Conservation (phyloP, 2,113 vertebrate species). For the rabbit (Oryctolagus cuniculus) region mOryCun1.1 NC_091440.1:70088001-70088500, state of each 20-base stretch:
- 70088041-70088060: not conserved
- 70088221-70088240: conserved; percentile 87
- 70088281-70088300: conserved; percentile 86
- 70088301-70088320: conserved; percentile 86
- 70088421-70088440: conserved; percentile 87
- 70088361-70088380: conserved; percentile 88
- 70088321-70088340: conserved; percentile 83
- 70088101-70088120: not conserved
- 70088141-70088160: conserved; percentile 59
- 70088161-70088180: conserved; percentile 77
- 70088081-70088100: not conserved
- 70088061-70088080: not conserved
- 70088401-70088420: conserved; percentile 87
- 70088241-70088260: conserved; percentile 88
- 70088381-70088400: conserved; percentile 87
- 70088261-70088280: conserved; percentile 88
- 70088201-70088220: conserved; percentile 87
- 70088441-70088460: conserved; percentile 86
- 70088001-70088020: not conserved
- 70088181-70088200: conserved; percentile 84
- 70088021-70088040: not conserved
- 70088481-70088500: conserved; percentile 80
- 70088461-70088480: conserved; percentile 72
- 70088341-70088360: conserved; percentile 86
- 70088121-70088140: not conserved